Conservation (phyloP, 2,888 invertebrate genomes). For the Andrena hattorfiana region DNA sequence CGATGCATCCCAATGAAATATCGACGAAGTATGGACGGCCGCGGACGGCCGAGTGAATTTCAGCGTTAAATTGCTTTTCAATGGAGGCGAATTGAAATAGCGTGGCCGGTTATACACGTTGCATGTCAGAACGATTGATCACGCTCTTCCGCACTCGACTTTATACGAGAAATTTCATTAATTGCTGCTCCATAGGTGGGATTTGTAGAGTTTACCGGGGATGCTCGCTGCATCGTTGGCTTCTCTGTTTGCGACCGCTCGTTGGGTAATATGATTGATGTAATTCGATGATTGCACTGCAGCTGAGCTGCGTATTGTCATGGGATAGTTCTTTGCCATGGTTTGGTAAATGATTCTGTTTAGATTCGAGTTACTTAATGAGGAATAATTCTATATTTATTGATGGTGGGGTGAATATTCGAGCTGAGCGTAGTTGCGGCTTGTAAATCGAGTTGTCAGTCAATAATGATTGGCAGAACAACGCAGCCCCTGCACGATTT, state of each 20-base stretch:
- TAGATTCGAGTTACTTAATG: background rate
- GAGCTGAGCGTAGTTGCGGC: background rate
- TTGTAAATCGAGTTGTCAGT: slow-evolving; percentile 59
- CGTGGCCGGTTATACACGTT: background rate
- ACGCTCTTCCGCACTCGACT: slow-evolving; percentile 4
- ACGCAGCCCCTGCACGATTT: slow-evolving; percentile 48
- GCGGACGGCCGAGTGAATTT: slow-evolving; percentile 23
- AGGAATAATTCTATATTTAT: slow-evolving; percentile 16
- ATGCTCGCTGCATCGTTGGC: background rate
- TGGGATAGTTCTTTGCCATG: no score
- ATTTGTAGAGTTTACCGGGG: background rate
- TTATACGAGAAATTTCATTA: background rate
- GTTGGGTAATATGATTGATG: background rate
- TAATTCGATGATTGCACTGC: no score
- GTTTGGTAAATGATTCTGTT: background rate
- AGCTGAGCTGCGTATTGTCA: no score
- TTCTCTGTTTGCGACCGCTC: background rate
- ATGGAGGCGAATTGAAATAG: background rate
- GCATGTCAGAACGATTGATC: slow-evolving; percentile 9
- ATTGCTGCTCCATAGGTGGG: background rate
- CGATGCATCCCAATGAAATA: background rate
- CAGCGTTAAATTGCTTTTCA: slow-evolving; percentile 15
- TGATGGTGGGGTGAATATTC: slow-evolving; percentile 13
- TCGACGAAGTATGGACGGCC: background rate
- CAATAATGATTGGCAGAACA: slow-evolving; percentile 60